Evolutionary conservation across 2,797 vertebrate genomes (phyloP), one percentile per base, ranked within the genome.

Genomic region (Atherinosoma microstoma): DNA sequence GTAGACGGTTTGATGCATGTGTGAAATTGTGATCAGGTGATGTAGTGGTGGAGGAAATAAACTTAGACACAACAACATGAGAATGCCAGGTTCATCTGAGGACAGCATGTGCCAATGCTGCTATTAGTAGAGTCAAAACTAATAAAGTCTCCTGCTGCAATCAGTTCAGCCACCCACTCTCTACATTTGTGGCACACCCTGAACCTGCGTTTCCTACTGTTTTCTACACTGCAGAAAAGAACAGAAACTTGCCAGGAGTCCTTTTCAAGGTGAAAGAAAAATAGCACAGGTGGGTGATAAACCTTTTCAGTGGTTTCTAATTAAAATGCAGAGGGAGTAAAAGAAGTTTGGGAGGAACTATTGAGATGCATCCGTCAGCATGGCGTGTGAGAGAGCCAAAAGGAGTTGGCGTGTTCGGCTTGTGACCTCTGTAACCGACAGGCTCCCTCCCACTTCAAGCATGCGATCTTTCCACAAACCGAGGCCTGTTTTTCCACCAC

Each of bases 371-470:
- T 68, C 79, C 70, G 49, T 89, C 88, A 83, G 80, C 85, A 84
- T 82, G 76, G 82, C 73, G 74, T 75, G 79, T 84, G 81, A 87
- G 84, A 76, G 76, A 86, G 85, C 85, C 79, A 82, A 71, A 81
- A 87, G 87, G 88, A 90, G 91, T 91, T 85, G 87, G 84, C 79
- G 84, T 89, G 90, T 84, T 92, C 74, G 79, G 84, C 90, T 90
- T 82, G 85, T 89, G 90, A 93, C 93, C 93, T 91, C 91, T 82
- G 74, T 83, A 85, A 90, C 85, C 81, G 64, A 66, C 88, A 68
- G 82, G 79, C 78, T 92, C 90, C 89, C 92, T 91, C 92, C 92
- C 91, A 92, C 90, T 91, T 82, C 87, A 90, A 92, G 91, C 92
- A 92, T 92, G 90, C 87, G 70, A 90, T 82, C 83, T 70, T 80